phyloP scores from a whole-genome alignment of 2,113 vertebrate genomes.

The Boulengeromyrus knoepffleri region DNA sequence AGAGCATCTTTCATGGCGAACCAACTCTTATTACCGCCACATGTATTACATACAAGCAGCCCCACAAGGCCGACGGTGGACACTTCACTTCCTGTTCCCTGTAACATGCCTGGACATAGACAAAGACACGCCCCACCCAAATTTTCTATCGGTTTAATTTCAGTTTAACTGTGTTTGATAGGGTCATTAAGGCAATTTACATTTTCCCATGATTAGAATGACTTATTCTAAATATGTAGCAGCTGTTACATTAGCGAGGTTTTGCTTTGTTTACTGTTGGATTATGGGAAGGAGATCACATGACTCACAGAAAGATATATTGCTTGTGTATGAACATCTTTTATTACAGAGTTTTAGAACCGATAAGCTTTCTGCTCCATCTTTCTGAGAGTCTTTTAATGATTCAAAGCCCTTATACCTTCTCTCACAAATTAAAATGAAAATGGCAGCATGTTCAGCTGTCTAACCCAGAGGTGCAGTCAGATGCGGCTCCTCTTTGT shows the following conservation, averaged over 20 bases:
- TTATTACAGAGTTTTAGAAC: background rate
- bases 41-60: background rate
- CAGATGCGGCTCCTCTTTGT: background rate
- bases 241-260: constrained; percentile 25
- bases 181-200: constrained; percentile 37
- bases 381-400: background rate
- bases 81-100: background rate
- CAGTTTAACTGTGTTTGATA: constrained; percentile 39
- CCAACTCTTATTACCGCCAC: background rate
- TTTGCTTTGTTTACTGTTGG: constrained; percentile 23
- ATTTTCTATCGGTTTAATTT: constrained; percentile 27
- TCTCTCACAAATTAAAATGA: background rate
- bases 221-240: constrained; percentile 36
- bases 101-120: background rate
- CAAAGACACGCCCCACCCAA: background rate
- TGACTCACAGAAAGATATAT: background rate
- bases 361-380: background rate
- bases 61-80: background rate
- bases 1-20: background rate
- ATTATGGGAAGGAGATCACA: constrained; percentile 20
- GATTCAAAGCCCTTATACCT: background rate
- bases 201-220: constrained; percentile 24
- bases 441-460: background rate
- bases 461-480: background rate
- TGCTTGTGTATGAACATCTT: background rate